phyloP scores from a whole-genome alignment of 2,888 invertebrate genomes.

The Temnothorax rugatulus region DNA sequence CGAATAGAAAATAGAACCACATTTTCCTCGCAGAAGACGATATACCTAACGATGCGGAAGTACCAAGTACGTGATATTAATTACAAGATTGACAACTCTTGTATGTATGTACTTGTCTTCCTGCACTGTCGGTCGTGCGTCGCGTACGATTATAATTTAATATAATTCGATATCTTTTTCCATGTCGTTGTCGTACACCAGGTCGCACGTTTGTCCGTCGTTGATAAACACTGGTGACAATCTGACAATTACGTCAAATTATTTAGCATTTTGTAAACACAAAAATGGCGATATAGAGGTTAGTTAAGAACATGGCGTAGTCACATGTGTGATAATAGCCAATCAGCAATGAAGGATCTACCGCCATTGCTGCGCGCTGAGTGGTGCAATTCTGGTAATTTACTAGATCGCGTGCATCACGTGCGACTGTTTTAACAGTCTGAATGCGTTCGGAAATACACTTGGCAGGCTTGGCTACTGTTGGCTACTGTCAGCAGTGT shows the following conservation, averaged over 20 bases:
- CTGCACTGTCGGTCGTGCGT: background rate
- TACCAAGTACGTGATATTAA: background rate
- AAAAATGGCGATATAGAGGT: background rate
- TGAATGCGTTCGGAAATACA: too few species aligned
- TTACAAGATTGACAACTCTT: background rate
- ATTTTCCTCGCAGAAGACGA: conserved; percentile 58
- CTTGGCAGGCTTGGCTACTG: background rate
- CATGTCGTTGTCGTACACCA: background rate
- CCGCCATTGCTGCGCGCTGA: too few species aligned
- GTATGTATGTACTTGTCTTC: background rate
- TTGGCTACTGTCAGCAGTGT: background rate
- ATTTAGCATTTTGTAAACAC: background rate
- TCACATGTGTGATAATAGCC: background rate
- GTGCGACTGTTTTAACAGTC: too few species aligned
- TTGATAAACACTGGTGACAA: background rate
- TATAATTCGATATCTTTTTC: background rate
- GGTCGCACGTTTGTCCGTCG: background rate
- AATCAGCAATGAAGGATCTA: background rate
- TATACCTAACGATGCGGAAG: background rate
- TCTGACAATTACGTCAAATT: background rate
- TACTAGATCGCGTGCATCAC: too few species aligned
- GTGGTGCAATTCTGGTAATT: too few species aligned
- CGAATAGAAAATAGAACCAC: conserved; percentile 72
- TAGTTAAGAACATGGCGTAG: background rate
- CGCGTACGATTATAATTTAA: background rate